Percentiles rank a stretch among this genome's conserved stretches.
Evolutionary conservation across 2,113 vertebrate genomes (phyloP).

Genomic region (Chauna torquata): DNA sequence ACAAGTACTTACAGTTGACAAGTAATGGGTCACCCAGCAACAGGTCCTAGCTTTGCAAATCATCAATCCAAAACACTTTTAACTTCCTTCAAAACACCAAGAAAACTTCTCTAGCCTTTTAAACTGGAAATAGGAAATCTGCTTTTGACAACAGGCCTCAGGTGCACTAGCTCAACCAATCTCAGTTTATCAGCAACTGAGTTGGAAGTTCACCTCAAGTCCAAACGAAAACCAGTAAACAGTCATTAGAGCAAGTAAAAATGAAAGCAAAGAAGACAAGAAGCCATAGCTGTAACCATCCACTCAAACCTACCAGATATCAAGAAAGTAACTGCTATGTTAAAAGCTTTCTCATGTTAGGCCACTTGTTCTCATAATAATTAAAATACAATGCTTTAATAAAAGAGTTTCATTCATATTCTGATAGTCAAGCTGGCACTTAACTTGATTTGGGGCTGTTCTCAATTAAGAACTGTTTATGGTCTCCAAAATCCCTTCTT

Average conservation of each 20-base stretch:
- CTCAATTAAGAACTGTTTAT: constrained; percentile 45
- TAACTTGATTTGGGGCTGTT: constrained; percentile 22
- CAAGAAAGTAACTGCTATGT: neutral
- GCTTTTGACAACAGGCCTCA: neutral
- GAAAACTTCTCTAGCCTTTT: neutral
- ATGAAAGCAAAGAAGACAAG: neutral
- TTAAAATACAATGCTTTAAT: constrained; percentile 15
- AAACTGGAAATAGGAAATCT: neutral
- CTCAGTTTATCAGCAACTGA: neutral
- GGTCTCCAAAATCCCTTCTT: constrained; percentile 19
- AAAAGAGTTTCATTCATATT: constrained; percentile 8
- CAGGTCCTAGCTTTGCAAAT: neutral
- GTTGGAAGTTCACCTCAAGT: neutral
- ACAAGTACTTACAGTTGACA: neutral
- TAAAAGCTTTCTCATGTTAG: neutral
- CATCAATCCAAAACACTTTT: neutral
- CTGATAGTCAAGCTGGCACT: neutral
- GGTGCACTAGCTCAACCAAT: neutral
- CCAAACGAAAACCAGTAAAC: constrained; percentile 4
- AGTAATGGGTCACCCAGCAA: neutral
- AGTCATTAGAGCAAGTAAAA: neutral
- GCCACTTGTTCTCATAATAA: constrained; percentile 5
- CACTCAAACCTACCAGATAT: neutral
- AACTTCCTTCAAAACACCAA: neutral
- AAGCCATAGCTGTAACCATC: neutral